These are phyloP conservation scores for Patella vulgata DNA, from an alignment of 1,140 invertebrate species.

Conservation along the genomic window DNA sequence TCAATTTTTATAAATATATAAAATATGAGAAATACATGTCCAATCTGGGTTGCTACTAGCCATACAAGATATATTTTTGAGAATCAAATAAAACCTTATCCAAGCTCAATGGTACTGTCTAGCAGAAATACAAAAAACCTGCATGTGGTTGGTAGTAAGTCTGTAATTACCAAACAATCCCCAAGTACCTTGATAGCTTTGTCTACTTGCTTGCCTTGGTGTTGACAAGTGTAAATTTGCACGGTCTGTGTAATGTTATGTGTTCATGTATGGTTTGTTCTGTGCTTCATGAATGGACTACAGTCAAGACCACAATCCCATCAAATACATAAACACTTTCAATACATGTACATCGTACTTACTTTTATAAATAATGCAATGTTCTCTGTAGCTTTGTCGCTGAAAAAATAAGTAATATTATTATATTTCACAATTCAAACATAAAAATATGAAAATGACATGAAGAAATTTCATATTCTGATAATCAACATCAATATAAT, in stretches of 20 bases:
- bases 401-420: constrained; percentile 68
- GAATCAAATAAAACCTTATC: not conserved
- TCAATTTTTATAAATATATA: no score
- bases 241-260: not conserved
- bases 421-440: not conserved
- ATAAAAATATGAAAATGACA: not conserved
- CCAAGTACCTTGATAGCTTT: not conserved
- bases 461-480: no score
- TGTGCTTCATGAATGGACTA: not conserved
- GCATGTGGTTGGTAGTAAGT: not conserved
- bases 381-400: constrained; percentile 72
- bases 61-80: not conserved
- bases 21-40: not conserved
- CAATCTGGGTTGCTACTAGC: not conserved
- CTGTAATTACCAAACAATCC: not conserved
- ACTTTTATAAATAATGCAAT: constrained; percentile 45
- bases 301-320: not conserved
- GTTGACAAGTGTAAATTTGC: not conserved
- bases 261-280: not conserved
- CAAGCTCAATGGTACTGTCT: not conserved
- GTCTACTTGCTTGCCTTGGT: not conserved
- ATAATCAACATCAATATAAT: not conserved
- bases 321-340: not conserved
- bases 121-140: not conserved
- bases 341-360: constrained; percentile 6